phyloP scores from a whole-genome alignment of 1,140 invertebrate genomes.

The Kradibia gibbosae region DNA sequence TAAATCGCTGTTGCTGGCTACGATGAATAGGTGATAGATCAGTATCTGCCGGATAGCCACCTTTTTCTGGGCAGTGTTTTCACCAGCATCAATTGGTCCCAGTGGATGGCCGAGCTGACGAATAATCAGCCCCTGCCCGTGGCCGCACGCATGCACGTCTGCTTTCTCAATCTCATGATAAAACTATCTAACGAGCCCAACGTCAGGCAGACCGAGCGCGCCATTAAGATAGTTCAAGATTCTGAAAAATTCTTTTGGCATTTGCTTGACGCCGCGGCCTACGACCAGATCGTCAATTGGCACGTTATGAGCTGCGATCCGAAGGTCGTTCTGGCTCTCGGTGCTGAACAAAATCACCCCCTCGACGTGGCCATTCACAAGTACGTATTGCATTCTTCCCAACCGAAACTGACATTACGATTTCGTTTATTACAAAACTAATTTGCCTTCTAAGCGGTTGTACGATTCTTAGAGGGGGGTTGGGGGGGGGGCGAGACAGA shows the following conservation, averaged over 20 bases:
- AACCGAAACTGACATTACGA: background rate
- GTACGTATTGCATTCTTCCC: conserved; percentile 55
- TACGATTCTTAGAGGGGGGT: too few species aligned
- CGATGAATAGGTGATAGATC: conserved; percentile 72
- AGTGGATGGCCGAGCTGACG: conserved; percentile 71
- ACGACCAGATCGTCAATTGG: conserved; percentile 83
- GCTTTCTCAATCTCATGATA: conserved; percentile 78
- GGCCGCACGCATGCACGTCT: conserved; percentile 71
- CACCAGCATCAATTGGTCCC: conserved; percentile 76
- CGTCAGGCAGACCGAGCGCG: conserved; percentile 76
- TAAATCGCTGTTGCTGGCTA: background rate
- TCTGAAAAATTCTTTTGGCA: conserved; percentile 82
- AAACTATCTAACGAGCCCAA: conserved; percentile 82
- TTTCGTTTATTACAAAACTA: background rate
- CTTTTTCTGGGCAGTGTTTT: conserved; percentile 82
- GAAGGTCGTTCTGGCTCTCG: conserved; percentile 76
- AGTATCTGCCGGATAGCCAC: conserved; percentile 81
- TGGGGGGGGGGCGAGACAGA: too few species aligned
- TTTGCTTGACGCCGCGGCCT: conserved; percentile 77
- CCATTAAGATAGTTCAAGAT: conserved; percentile 75
- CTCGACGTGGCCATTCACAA: conserved; percentile 74
- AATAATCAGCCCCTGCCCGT: conserved; percentile 64
- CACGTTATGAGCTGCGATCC: conserved; percentile 85
- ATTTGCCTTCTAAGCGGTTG: too few species aligned
- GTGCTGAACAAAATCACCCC: conserved; percentile 67